Evolutionary conservation across 2,888 invertebrate species (phyloP), one percentile per base, ranked within the genome.

Genomic region (Thecocarcelia acutangulata): DNA sequence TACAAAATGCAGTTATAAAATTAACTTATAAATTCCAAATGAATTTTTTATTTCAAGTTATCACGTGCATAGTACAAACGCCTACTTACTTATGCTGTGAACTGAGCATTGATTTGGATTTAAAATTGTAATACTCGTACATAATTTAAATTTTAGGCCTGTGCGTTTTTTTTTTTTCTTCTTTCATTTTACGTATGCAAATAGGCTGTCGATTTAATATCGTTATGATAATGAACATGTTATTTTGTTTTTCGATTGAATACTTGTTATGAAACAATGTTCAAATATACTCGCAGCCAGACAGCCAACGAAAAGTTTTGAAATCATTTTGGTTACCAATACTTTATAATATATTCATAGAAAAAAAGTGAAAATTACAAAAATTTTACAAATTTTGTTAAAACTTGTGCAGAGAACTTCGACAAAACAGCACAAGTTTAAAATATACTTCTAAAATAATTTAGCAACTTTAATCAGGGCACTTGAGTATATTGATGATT

Each of bases 191-290:
- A 12, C 8, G 6, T 70, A 72, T 72, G 72, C 72, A 72, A 72
- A 72, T 61, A 52, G 3, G 50, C 50, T 28, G n/a, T 72, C 28
- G 5, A 72, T 61, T 52, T 52, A 33, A 12, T 40, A 24, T 15
- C 40, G 11, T 44, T 28, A 11, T 46, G 12, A 44, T 56, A 13
- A 54, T 28, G 54, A 56, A 33, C 19, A 42, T 40, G 37, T 6
- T 37, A 12, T 50, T 58, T 50, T 50, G 48, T 17, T 48, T 70
- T 70, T 70, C 58, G 15, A 72, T 59, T 17, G 48, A 37, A 48
- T n/a, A n/a, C n/a, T n/a, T 42, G 72, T 72, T 72, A 72, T 24
- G 72, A 72, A 72, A 72, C 50, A 59, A 24, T 1, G 8, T 59
- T 59, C 54, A 19, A 48, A 44, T 37, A 58, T 13, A 33, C 37